These are phyloP conservation scores for Eutolmus rufibarbis DNA, from an alignment of 2,888 invertebrate genomes.

Conservation along the genomic window DNA sequence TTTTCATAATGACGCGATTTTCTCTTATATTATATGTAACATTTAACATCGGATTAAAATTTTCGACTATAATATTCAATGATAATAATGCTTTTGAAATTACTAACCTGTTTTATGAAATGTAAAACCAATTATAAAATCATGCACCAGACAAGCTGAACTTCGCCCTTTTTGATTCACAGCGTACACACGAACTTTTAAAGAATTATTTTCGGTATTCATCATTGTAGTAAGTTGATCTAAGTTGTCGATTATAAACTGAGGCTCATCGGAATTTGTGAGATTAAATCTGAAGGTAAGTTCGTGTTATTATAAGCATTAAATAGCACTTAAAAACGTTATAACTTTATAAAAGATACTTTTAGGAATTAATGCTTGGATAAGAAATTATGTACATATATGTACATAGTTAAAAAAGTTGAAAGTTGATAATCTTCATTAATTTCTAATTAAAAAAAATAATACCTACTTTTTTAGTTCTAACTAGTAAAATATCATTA, in stretches of 20 bases:
- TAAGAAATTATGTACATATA: no score
- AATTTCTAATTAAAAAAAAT: no score
- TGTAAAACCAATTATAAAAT: conserved; percentile 77
- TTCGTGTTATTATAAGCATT: neutral
- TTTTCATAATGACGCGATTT: neutral
- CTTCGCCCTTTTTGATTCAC: conserved; percentile 85
- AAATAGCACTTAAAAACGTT: neutral
- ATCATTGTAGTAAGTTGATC: conserved; percentile 80
- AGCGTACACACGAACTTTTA: conserved; percentile 78
- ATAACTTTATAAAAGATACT: neutral
- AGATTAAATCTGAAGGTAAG: conserved; percentile 57
- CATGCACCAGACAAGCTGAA: conserved; percentile 73
- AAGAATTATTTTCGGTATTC: conserved; percentile 81
- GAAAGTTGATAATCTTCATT: no score
- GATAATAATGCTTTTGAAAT: neutral
- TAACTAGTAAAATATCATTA: no score
- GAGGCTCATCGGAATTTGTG: conserved; percentile 61
- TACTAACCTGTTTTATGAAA: conserved; percentile 72
- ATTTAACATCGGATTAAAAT: neutral
- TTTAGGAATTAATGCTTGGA: no score
- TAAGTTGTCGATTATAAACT: conserved; percentile 63
- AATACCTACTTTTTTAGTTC: no score
- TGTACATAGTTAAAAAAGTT: no score
- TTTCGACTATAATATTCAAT: neutral
- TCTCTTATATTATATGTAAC: neutral